These are phyloP conservation scores for Coreius guichenoti DNA, from an alignment of 2,797 vertebrate species.

Conservation along the genomic window DNA sequence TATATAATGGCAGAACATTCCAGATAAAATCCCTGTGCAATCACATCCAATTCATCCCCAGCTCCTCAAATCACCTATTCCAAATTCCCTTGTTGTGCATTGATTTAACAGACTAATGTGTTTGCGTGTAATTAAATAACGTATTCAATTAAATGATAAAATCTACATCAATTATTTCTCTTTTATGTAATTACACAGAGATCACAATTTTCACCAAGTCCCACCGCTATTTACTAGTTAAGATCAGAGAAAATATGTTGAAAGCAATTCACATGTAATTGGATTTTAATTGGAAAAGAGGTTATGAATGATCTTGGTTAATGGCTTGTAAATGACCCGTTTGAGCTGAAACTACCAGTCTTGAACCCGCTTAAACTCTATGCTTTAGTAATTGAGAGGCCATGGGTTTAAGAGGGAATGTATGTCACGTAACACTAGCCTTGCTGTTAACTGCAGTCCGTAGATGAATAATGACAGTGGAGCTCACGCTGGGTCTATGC, in stretches of 20 bases:
- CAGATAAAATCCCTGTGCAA: neutral
- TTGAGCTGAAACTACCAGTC: conserved; percentile 7
- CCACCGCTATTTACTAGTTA: conserved; percentile 19
- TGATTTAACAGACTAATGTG: conserved; percentile 15
- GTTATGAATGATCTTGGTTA: conserved; percentile 36
- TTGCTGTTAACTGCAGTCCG: conserved; percentile 10
- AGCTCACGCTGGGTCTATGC: conserved; percentile 47
- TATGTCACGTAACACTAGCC: conserved; percentile 39
- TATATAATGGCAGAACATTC: neutral
- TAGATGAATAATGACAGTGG: conserved; percentile 36
- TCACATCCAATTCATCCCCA: neutral
- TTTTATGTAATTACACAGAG: conserved; percentile 28
- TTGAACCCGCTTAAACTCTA: conserved; percentile 22
- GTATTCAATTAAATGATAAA: conserved; percentile 43
- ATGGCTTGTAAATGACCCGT: conserved; percentile 18
- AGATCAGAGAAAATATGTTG: conserved; percentile 5
- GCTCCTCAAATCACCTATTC: neutral
- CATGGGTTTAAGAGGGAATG: conserved; percentile 22
- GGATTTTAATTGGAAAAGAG: conserved; percentile 44
- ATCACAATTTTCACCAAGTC: conserved; percentile 18
- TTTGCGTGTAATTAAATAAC: conserved; percentile 21
- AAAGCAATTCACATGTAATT: conserved; percentile 40
- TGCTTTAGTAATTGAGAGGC: conserved; percentile 43
- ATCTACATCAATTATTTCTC: conserved; percentile 31
- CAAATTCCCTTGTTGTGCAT: neutral